Base-by-base conservation (phyloP, 64 coral and sea anemone species). In the Trachythela sp. region DNA sequence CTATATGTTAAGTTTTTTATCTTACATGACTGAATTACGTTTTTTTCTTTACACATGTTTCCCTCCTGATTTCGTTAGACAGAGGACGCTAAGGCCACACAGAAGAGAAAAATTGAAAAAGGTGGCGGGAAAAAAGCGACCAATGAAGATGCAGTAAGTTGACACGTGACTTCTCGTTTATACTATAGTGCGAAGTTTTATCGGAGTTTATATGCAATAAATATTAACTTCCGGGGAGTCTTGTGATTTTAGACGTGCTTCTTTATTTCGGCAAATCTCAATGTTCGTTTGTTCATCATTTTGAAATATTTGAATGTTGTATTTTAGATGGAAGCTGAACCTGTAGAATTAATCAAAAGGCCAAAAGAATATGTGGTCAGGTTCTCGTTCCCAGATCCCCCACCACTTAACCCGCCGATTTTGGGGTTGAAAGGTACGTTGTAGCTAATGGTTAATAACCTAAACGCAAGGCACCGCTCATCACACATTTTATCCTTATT, bases 361-460 rank as follows among this genome's bases (percentile, higher is more conserved):
- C 96, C 96, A 0, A 99, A 99, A 36, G 96, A 99, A 48, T 99
- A 99, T 37, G 91, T 94, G 5, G 96, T 99, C 4, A 94, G 94
- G 33, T 99, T 99, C 37, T 94, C 96, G 2, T 99, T 99, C 77
- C 96, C 96, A 8, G 86, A 91, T 2, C 96, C 96, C 13, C 96
- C 96, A 2, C 93, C 96, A 51, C 59, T 99, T 7, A 99, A 91
- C 30, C 96, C 96, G 32, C 96, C 96, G 20, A 99, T 99, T 45
- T 85, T 99, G 22, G 96, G 96, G 72, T 90, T 99, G 30, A 99
- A 99, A 99, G 92, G 96, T 99, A 88, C 52, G 93, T 86, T 8
- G 36, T 48, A 26, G 22, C 56, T 27, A 27, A 20, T 80, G 30
- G 33, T 35, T 13, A 37, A 80, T 13, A 37, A 80, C 32, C 30